phyloP scores from a whole-genome alignment of 2,888 invertebrate species.

The Clanis bilineata region DNA sequence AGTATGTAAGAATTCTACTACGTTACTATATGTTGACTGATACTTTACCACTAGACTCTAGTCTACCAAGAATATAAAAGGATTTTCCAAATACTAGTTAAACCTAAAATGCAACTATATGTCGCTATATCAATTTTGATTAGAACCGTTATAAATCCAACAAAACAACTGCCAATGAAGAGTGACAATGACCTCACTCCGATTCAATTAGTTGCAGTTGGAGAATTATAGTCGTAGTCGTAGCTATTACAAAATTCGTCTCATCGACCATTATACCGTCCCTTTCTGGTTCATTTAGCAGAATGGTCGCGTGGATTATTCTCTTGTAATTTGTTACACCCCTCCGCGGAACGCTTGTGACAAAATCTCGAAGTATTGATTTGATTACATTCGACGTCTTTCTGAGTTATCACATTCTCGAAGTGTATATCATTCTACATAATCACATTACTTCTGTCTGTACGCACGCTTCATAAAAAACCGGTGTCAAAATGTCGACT shows the following conservation, averaged over 20 bases:
- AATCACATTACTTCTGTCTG: too few species aligned
- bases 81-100: background rate
- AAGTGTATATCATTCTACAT: too few species aligned
- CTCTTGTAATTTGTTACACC: slow-evolving; percentile 48
- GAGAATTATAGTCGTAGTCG: slow-evolving; percentile 41
- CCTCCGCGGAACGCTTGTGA: slow-evolving; percentile 35
- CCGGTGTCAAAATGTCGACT: too few species aligned
- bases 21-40: too few species aligned
- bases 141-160: background rate
- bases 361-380: slow-evolving; percentile 16
- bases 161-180: slow-evolving; percentile 17
- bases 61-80: background rate
- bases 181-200: slow-evolving; percentile 20
- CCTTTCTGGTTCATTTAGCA: slow-evolving; percentile 49
- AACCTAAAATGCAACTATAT: too few species aligned
- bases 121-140: background rate
- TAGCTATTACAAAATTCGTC: slow-evolving; percentile 42
- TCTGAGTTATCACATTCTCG: too few species aligned
- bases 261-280: slow-evolving; percentile 37
- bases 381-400: slow-evolving; percentile 2
- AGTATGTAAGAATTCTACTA: too few species aligned
- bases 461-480: too few species aligned
- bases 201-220: slow-evolving; percentile 39
- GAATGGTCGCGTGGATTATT: slow-evolving; percentile 44
- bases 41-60: too few species aligned